Conservation (phyloP, 2,113 vertebrate species). For the Lucifuga dentata region DNA sequence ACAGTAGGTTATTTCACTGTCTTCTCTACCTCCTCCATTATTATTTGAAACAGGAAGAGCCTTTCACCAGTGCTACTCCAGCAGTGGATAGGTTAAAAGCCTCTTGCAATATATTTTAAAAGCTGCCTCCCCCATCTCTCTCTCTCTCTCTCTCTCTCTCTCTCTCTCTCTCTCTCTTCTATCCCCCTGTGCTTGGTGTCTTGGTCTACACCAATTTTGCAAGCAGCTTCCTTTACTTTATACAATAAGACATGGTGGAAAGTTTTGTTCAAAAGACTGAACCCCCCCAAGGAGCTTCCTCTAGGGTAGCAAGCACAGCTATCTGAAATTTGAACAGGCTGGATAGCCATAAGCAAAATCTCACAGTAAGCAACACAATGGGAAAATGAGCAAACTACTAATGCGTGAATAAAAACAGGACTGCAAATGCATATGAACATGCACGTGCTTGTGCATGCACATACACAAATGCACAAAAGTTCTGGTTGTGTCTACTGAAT, state of each 20-base stretch:
- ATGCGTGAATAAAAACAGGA: conserved; percentile 59
- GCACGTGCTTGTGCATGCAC: conserved; percentile 6
- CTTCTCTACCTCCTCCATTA: no score
- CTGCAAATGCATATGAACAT: conserved; percentile 32
- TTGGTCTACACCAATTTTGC: conserved; percentile 20
- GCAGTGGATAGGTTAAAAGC: conserved; percentile 53
- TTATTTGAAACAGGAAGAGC: no score
- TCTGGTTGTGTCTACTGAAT: no score
- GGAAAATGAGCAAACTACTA: conserved; percentile 11
- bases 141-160: conserved; percentile 7
- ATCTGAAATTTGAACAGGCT: conserved; percentile 53
- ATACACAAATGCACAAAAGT: neutral
- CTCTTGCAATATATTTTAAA: conserved; percentile 60
- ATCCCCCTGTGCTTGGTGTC: conserved; percentile 16
- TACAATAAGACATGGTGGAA: conserved; percentile 54
- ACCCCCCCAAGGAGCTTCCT: conserved; percentile 49
- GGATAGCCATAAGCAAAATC: conserved; percentile 46
- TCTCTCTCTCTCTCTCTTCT: conserved; percentile 5
- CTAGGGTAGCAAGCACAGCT: conserved; percentile 40
- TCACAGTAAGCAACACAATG: conserved; percentile 24
- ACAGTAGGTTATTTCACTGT: no score
- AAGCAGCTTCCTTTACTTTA: conserved; percentile 43
- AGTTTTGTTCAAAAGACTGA: conserved; percentile 60
- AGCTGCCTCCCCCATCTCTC: neutral
- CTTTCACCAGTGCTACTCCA: no score